Evolutionary conservation across 2,797 vertebrate species (phyloP), one percentile per base, ranked within the genome.

Genomic region (Diglossa cyanea): DNA sequence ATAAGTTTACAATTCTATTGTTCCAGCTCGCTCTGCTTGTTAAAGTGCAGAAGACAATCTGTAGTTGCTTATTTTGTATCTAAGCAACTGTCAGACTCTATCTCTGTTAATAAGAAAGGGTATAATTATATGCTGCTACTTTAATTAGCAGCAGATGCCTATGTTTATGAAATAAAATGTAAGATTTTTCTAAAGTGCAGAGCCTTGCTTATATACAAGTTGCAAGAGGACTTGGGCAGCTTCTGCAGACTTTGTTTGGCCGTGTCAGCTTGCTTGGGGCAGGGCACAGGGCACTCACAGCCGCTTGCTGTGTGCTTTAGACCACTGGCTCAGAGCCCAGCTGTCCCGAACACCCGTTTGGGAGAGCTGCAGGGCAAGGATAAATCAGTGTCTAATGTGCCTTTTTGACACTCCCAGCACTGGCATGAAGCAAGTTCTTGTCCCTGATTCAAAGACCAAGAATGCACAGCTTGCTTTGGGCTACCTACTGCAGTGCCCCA

Each of bases 71-170:
- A 97, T 97, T 98, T 98, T 97, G 98, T 98, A 98, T 97, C 98
- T 98, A 98, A 98, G 98, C 98, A 98, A 98, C 98, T 98, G 98
- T 98, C 98, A 98, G 97, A 97, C 97, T 97, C 96, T 71, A 90
- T 97, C 98, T 97, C 98, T 97, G 90, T 97, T 97, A 98, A 98
- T 98, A 98, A 98, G 98, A 98, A 98, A 98, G 96, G 97, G 95
- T 98, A 95, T 97, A 98, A 98, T 98, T 98, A 98, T 97, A 97
- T 94, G 92, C 96, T 96, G 97, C 97, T 98, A 96, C 97, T 98
- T 98, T 98, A 98, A 98, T 98, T 98, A 98, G 97, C 93, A 97
- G 97, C 98, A 98, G 98, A 98, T 98, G 98, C 97, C 97, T 97
- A 75, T 98, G 97, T 98, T 98, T 98, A 97, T 97, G 97, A 97